A percentile compares a stretch with the other conserved stretches of the same genome.
Evolutionary conservation across 2,797 vertebrate species (phyloP).

Genomic region (Rhinella marina): DNA sequence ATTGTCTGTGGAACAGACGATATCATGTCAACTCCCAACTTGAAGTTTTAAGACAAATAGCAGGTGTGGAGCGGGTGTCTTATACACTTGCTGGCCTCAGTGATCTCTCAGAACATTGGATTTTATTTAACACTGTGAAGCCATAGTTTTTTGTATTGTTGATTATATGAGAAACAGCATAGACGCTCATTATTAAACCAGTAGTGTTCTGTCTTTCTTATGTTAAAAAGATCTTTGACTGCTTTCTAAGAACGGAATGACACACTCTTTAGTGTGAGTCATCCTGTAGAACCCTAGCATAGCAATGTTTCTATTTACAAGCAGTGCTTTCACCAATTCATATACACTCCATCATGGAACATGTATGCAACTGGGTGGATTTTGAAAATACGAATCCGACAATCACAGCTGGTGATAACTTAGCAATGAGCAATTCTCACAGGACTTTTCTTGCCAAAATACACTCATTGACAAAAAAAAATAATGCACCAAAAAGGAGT

Average conservation of each 20-base stretch:
- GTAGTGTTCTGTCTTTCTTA: neutral
- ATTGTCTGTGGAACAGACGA: slow-evolving; percentile 53
- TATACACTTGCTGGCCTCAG: slow-evolving; percentile 53
- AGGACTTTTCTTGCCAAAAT: neutral
- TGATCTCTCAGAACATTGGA: slow-evolving; percentile 26
- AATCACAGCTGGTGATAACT: slow-evolving; percentile 1
- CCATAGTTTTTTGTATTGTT: neutral
- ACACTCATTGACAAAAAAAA: neutral
- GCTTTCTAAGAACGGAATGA: neutral
- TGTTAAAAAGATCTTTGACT: slow-evolving; percentile 4
- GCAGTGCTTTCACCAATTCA: slow-evolving; percentile 7
- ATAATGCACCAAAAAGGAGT: no score
- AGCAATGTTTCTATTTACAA: slow-evolving; percentile 15
- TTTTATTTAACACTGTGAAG: neutral
- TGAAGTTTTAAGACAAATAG: slow-evolving; percentile 57
- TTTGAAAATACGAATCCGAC: neutral
- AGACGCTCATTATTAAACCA: neutral
- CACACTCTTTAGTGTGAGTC: neutral
- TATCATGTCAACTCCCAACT: slow-evolving; percentile 61
- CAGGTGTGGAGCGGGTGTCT: slow-evolving; percentile 56
- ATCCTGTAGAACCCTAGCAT: neutral
- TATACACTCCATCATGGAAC: neutral
- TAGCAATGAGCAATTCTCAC: neutral
- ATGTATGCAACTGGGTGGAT: slow-evolving; percentile 28
- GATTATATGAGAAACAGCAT: neutral